Percentiles rank a stretch among this genome's conserved stretches.
These are phyloP conservation scores for Carduelis carduelis DNA, from an alignment of 2,797 vertebrate species.

Conservation along the genomic window DNA sequence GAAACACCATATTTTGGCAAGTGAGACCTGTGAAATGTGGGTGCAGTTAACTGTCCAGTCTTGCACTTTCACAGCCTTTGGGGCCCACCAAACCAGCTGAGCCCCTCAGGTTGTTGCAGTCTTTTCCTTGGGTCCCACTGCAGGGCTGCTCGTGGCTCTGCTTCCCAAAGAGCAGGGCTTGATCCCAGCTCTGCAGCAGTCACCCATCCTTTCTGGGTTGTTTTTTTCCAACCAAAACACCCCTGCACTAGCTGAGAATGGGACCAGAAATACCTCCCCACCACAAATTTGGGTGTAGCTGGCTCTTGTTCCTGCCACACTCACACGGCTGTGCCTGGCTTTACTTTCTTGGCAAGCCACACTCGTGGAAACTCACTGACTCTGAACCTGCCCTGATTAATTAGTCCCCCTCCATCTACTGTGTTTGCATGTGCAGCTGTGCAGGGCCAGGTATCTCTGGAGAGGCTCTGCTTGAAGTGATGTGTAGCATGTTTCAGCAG, in stretches of 20 bases:
- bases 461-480: not conserved
- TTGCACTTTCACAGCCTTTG: not conserved
- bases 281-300: not conserved
- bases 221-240: not conserved
- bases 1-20: not conserved
- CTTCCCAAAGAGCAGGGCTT: not conserved
- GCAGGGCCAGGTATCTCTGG: not conserved
- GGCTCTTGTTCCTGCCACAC: not conserved
- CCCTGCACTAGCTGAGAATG: not conserved
- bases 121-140: not conserved
- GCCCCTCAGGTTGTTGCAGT: not conserved
- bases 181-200: not conserved
- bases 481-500: constrained; percentile 6
- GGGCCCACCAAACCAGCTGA: not conserved
- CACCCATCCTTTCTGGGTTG: not conserved
- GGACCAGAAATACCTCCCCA: not conserved
- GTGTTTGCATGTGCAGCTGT: not conserved
- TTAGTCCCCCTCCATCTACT: not conserved
- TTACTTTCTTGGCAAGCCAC: not conserved
- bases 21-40: not conserved
- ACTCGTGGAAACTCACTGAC: not conserved
- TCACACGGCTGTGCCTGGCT: fast-evolving
- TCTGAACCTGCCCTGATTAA: not conserved
- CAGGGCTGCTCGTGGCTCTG: not conserved
- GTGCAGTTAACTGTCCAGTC: not conserved